Conservation (phyloP, 2,888 invertebrate species). For the Bombylius discolor region DNA sequence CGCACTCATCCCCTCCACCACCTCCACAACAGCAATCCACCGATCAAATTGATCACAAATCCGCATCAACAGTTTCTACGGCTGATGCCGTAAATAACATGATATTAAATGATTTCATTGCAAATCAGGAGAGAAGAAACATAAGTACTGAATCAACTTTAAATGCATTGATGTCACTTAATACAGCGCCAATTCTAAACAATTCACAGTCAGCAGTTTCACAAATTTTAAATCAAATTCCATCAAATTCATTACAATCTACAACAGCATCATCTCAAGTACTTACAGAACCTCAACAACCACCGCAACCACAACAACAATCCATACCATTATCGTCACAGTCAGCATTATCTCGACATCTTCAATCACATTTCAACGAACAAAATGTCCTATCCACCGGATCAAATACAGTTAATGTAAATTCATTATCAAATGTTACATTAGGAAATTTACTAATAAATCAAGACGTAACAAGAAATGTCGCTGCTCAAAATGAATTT, state of each 20-base stretch:
- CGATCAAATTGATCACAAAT: slow-evolving; percentile 11
- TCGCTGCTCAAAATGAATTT: slow-evolving; percentile 4
- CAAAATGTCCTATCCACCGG: slow-evolving; percentile 1
- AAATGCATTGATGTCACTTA: slow-evolving; percentile 19
- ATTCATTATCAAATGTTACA: slow-evolving; percentile 13
- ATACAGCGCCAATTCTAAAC: slow-evolving; percentile 12
- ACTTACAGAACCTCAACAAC: slow-evolving; percentile 12
- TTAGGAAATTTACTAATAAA: slow-evolving; percentile 28
- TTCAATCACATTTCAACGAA: slow-evolving; percentile 4
- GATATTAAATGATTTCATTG: slow-evolving; percentile 57
- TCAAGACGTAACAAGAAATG: slow-evolving; percentile 14
- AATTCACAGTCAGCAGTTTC: slow-evolving; percentile 13
- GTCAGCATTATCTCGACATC: neutral
- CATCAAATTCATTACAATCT: slow-evolving; percentile 15
- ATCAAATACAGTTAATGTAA: slow-evolving; percentile 4
- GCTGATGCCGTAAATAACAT: slow-evolving; percentile 44
- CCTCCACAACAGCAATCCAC: slow-evolving; percentile 21
- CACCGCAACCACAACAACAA: slow-evolving; percentile 6
- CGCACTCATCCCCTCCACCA: slow-evolving; percentile 17
- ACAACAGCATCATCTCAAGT: slow-evolving; percentile 10
- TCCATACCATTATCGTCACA: slow-evolving; percentile 10
- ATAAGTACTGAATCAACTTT: slow-evolving; percentile 37
- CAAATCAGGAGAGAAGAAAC: slow-evolving; percentile 45
- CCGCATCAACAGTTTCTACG: slow-evolving; percentile 35
- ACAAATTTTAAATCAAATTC: slow-evolving; percentile 14